Conservation (phyloP, 1,140 invertebrate species). For the Caerostris extrusa region DNA sequence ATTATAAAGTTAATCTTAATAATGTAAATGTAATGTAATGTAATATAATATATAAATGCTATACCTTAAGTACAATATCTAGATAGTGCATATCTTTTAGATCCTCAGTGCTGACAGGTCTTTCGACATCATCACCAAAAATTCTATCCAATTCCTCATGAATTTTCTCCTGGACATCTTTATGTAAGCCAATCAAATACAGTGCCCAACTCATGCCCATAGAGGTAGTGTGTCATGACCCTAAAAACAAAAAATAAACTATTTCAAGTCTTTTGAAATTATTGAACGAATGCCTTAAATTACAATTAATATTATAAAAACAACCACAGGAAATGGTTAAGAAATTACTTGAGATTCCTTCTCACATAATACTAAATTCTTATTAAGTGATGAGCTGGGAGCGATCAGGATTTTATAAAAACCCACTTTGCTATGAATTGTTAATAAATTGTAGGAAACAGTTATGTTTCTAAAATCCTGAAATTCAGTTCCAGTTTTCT, state of each 20-base stretch:
- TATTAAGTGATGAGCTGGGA: no score
- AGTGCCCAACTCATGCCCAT: constrained; percentile 88
- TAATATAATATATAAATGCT: not conserved
- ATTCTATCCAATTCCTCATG: constrained; percentile 80
- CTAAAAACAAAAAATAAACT: constrained; percentile 12
- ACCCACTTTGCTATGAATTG: no score
- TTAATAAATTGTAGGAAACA: no score
- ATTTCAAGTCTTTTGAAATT: no score
- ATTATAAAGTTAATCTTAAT: not conserved
- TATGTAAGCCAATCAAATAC: constrained; percentile 86
- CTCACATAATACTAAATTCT: no score
- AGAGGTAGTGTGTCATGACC: constrained; percentile 87
- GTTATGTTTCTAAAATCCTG: no score
- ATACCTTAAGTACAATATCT: constrained; percentile 77
- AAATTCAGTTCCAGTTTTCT: no score
- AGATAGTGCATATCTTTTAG: constrained; percentile 80
- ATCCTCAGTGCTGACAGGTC: constrained; percentile 81
- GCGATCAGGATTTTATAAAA: no score
- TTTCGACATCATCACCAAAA: constrained; percentile 79
- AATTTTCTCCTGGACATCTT: constrained; percentile 85
- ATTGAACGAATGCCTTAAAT: no score
- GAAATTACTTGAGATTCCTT: no score
- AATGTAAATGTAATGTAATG: not conserved
- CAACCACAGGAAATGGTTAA: no score
- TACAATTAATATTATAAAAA: no score